These are phyloP conservation scores for Hirtodrosophila trivittata DNA, from an alignment of 2,888 invertebrate genomes.

Conservation along the genomic window DNA sequence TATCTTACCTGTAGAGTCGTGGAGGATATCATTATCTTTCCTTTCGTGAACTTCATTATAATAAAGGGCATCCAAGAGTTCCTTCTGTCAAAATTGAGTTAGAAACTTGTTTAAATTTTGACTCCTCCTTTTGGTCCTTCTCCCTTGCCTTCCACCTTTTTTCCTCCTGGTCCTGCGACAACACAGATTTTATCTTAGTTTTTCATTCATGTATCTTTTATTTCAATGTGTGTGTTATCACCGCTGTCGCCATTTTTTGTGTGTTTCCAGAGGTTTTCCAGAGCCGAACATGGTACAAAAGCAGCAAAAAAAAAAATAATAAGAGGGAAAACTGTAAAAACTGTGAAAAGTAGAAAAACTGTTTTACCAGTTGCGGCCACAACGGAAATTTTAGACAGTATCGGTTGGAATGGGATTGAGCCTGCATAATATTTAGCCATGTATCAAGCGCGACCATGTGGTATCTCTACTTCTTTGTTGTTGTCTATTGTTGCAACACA, in stretches of 20 bases:
- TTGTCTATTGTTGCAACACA: conserved; percentile 16
- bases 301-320: conserved; percentile 1
- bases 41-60: too few relatives aligned
- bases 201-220: conserved; percentile 1
- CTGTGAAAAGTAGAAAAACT: conserved; percentile 27
- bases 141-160: conserved; percentile 2
- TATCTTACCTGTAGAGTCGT: too few relatives aligned
- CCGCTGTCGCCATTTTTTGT: conserved; percentile 62
- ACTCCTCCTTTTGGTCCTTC: conserved; percentile 10
- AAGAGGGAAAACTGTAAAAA: conserved; percentile 15
- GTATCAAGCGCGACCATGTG: conserved; percentile 39
- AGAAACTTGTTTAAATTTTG: conserved; percentile 21
- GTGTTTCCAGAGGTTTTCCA: conserved; percentile 39
- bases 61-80: conserved; percentile 15
- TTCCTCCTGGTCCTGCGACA: background rate
- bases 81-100: conserved; percentile 12
- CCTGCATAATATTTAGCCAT: conserved; percentile 64
- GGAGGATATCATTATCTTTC: too few relatives aligned
- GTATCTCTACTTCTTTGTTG: conserved; percentile 15
- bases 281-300: conserved; percentile 7
- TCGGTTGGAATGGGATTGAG: conserved; percentile 3
- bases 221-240: conserved; percentile 53
- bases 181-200: background rate
- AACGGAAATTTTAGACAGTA: conserved; percentile 20
- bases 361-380: conserved; percentile 56